Conservation (phyloP, 1,140 invertebrate species). For the Zophobas atratus region DNA sequence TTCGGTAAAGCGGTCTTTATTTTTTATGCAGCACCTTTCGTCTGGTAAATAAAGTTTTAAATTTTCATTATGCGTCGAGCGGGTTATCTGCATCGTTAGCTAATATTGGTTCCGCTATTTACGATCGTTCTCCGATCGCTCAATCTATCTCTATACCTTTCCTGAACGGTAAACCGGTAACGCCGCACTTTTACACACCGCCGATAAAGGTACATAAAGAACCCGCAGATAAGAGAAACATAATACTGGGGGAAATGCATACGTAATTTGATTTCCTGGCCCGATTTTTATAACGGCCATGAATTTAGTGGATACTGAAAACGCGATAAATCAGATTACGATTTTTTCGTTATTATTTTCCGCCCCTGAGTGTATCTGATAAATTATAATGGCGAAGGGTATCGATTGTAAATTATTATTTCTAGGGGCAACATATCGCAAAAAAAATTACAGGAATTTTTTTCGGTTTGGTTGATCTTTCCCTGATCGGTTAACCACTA, state of each 20-base stretch:
- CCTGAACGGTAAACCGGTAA: slow-evolving; percentile 33
- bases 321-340: slow-evolving; percentile 60
- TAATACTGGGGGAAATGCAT: slow-evolving; percentile 60
- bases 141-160: slow-evolving; percentile 54
- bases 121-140: slow-evolving; percentile 48
- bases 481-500: slow-evolving; percentile 1
- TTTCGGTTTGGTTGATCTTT: slow-evolving; percentile 16
- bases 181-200: slow-evolving; percentile 52
- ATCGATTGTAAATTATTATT: slow-evolving; percentile 63
- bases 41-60: slow-evolving; percentile 51
- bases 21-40: slow-evolving; percentile 8
- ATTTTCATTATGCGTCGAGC: slow-evolving; percentile 41
- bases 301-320: slow-evolving; percentile 37
- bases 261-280: slow-evolving; percentile 63
- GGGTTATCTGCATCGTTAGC: slow-evolving; percentile 46
- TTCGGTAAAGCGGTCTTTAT: background rate
- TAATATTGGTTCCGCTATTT: slow-evolving; percentile 54
- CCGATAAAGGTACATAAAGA: slow-evolving; percentile 61
- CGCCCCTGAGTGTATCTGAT: slow-evolving; percentile 52
- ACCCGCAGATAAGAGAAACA: slow-evolving; percentile 58
- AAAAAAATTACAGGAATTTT: slow-evolving; percentile 53
- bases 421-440: slow-evolving; percentile 52
- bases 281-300: slow-evolving; percentile 38
- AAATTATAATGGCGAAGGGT: slow-evolving; percentile 57
- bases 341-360: slow-evolving; percentile 58